Evolutionary conservation across 2,797 vertebrate genomes (phyloP), one percentile per base, ranked within the genome.

Genomic region (Coranthus polyacanthus): DNA sequence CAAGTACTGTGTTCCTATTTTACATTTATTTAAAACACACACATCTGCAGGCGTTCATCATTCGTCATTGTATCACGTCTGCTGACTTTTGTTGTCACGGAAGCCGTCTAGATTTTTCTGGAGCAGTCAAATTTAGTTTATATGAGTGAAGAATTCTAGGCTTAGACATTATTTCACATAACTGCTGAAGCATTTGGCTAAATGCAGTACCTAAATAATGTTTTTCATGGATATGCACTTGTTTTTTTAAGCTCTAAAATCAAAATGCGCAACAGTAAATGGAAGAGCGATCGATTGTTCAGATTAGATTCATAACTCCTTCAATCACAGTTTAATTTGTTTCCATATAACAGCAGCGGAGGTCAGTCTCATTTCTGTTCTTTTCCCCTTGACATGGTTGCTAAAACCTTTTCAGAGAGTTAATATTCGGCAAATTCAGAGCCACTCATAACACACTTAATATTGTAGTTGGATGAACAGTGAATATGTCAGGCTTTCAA

Each of bases 401-500:
- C n/a, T 12, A 4, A 66, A n/a, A n/a, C 45, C 20, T 39, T 42
- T 56, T n/a, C 50, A 42, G 8, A 49, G 21, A 63, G 62, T 68
- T 54, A 32, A 15, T 44, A 58, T 49, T 58, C 32, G 37, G 56
- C 45, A 65, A 49, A 67, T 69, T 50, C 41, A 22, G 16, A 46
- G 50, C 52, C 51, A 32, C 39, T 77, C 21, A 50, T 67, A 68
- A 61, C 20, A 41, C 20, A 57, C 34, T 64, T 54, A 43, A 78
- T 80, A 67, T 72, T 57, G 18, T 63, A 75, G 62, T 73, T 47
- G 68, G 52, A 72, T 71, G 45, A 81, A 65, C 10, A 29, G 36
- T 45, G 71, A 72, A 63, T 61, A 71, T 38, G 39, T 72, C 34
- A 74, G 57, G 20, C 12, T 79, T 74, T 72, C 61, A 77, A 63